A percentile compares a stretch with the other conserved stretches of the same genome.
phyloP scores from a whole-genome alignment of 2,888 invertebrate genomes.

The Automeris io region DNA sequence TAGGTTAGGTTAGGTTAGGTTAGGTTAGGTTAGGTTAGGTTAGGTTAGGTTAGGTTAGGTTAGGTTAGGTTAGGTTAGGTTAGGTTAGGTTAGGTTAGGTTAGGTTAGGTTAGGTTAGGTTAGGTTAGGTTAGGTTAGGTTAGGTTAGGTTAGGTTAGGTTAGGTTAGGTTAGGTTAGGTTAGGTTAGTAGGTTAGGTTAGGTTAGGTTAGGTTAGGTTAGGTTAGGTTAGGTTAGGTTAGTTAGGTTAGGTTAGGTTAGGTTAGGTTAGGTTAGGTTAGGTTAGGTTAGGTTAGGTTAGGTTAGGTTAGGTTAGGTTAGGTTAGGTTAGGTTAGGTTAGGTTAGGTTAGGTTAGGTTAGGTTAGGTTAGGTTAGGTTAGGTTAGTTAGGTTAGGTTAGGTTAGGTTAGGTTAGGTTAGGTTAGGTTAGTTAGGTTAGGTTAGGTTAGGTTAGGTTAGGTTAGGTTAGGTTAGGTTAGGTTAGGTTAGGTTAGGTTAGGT shows the following conservation, averaged over 20 bases:
- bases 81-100: conserved; percentile 7
- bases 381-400: too few relatives aligned
- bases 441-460: too few relatives aligned
- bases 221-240: conserved; percentile 6
- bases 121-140: conserved; percentile 12
- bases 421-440: too few relatives aligned
- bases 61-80: conserved; percentile 11
- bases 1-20: conserved; percentile 16
- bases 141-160: conserved; percentile 12
- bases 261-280: too few relatives aligned
- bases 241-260: neutral
- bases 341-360: too few relatives aligned
- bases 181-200: conserved; percentile 16
- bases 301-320: too few relatives aligned
- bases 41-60: conserved; percentile 17
- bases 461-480: too few relatives aligned
- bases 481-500: too few relatives aligned
- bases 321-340: too few relatives aligned
- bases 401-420: too few relatives aligned
- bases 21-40: conserved; percentile 14
- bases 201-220: conserved; percentile 7
- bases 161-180: conserved; percentile 13
- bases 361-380: too few relatives aligned
- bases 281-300: too few relatives aligned
- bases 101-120: conserved; percentile 9